Percentiles rank a stretch among this genome's conserved stretches.
phyloP scores from a whole-genome alignment of 2,888 invertebrate species.

The Tipula confusa region DNA sequence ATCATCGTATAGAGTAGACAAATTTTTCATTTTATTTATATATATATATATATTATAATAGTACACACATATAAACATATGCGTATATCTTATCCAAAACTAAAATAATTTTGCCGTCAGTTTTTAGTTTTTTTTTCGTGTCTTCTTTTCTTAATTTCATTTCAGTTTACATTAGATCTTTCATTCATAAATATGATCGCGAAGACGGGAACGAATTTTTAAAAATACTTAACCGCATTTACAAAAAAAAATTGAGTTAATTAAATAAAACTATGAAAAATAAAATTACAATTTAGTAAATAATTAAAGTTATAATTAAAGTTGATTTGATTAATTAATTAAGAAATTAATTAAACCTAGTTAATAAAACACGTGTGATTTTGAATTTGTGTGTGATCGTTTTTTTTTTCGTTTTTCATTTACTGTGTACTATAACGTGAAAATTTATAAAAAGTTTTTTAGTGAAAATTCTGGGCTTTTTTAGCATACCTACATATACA shows the following conservation, averaged over 20 bases:
- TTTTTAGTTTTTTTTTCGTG: neutral
- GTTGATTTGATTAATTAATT: neutral
- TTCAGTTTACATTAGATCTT: conserved; percentile 25
- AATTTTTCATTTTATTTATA: neutral
- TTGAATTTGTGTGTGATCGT: conserved; percentile 5
- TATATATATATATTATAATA: neutral
- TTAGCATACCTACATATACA: neutral
- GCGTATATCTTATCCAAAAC: conserved; percentile 21
- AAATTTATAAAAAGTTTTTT: neutral
- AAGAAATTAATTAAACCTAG: neutral
- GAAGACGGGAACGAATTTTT: neutral
- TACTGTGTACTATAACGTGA: neutral
- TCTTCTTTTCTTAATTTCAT: conserved; percentile 12
- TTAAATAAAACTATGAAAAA: neutral
- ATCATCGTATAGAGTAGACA: neutral
- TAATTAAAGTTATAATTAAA: neutral
- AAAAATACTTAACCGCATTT: neutral
- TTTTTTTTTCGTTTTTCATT: neutral
- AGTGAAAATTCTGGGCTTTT: neutral
- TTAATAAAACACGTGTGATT: neutral
- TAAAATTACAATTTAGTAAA: neutral
- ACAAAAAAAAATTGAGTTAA: neutral
- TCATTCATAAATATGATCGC: conserved; percentile 20
- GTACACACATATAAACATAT: neutral
- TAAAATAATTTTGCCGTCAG: neutral